These are phyloP conservation scores for Sardina pilchardus DNA, from an alignment of 2,113 vertebrate genomes.

Conservation along the genomic window DNA sequence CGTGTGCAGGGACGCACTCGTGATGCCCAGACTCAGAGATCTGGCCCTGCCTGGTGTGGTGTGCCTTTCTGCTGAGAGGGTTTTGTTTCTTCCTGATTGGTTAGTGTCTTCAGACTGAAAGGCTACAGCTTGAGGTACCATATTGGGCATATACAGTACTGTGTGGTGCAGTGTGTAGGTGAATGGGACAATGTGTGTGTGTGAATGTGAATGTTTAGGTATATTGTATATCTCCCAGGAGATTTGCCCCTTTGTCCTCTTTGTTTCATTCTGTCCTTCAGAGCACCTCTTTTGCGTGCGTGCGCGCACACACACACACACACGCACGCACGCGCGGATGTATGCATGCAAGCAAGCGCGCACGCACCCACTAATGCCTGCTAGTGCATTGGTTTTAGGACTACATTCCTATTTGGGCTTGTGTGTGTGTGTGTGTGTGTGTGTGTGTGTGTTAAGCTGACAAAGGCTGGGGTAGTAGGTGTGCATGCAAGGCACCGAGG, in stretches of 20 bases:
- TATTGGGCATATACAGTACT: too few relatives aligned
- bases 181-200: not conserved
- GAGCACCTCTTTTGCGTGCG: not conserved
- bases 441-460: constrained; percentile 20
- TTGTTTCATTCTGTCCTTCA: not conserved
- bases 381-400: not conserved
- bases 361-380: not conserved
- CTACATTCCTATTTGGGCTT: not conserved
- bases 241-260: not conserved
- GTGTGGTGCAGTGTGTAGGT: not conserved
- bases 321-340: not conserved
- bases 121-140: too few relatives aligned
- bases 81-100: too few relatives aligned
- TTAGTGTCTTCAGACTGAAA: too few relatives aligned
- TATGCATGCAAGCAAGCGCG: not conserved
- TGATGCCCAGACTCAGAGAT: too few relatives aligned
- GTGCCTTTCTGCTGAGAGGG: not conserved
- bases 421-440: constrained; percentile 23
- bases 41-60: too few relatives aligned
- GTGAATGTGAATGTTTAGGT: not conserved
- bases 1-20: too few relatives aligned
- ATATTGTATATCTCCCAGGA: not conserved
- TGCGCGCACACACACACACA: not conserved
- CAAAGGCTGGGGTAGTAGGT: not conserved
- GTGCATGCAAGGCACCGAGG: not conserved